phyloP scores from a whole-genome alignment of 2,113 vertebrate genomes.

The Tychaedon coryphoeus region DNA sequence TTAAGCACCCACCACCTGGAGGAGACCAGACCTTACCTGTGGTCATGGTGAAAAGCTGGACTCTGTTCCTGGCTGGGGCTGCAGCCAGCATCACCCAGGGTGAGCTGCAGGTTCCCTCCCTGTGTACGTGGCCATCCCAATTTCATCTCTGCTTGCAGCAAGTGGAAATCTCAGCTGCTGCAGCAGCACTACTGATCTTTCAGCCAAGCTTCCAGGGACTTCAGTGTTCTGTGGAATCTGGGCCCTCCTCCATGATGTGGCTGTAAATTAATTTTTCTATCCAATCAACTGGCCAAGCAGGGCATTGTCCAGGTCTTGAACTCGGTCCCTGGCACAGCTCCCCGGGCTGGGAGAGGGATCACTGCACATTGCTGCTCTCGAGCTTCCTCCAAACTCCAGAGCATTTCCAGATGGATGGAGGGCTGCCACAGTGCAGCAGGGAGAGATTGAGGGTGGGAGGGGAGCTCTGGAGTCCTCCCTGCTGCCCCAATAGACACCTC shows the following conservation, averaged over 20 bases:
- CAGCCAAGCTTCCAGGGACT: slow-evolving; percentile 1
- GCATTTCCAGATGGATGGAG: slow-evolving; percentile 4
- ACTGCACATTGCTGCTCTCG: background rate
- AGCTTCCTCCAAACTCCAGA: background rate
- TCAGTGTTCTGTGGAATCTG: background rate
- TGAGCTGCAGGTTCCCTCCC: background rate
- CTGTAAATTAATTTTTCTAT: slow-evolving; percentile 4
- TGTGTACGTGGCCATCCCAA: background rate
- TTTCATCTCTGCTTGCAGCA: background rate
- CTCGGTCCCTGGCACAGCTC: slow-evolving; percentile 1
- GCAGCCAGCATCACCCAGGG: background rate
- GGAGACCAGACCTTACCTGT: background rate
- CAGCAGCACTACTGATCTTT: background rate
- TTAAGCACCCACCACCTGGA: background rate
- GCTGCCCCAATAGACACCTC: background rate
- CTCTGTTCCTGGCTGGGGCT: background rate
- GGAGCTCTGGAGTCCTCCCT: background rate
- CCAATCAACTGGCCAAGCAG: background rate
- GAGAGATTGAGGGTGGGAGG: background rate
- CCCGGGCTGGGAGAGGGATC: background rate
- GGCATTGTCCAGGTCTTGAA: slow-evolving; percentile 44
- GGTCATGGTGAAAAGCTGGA: background rate
- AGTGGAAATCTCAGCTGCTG: background rate
- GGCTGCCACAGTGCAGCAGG: background rate
- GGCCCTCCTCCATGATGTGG: background rate